A percentile compares a stretch with the other conserved stretches of the same genome.
These are phyloP conservation scores for Argyresthia goedartella DNA, from an alignment of 2,888 invertebrate genomes.

Conservation along the genomic window DNA sequence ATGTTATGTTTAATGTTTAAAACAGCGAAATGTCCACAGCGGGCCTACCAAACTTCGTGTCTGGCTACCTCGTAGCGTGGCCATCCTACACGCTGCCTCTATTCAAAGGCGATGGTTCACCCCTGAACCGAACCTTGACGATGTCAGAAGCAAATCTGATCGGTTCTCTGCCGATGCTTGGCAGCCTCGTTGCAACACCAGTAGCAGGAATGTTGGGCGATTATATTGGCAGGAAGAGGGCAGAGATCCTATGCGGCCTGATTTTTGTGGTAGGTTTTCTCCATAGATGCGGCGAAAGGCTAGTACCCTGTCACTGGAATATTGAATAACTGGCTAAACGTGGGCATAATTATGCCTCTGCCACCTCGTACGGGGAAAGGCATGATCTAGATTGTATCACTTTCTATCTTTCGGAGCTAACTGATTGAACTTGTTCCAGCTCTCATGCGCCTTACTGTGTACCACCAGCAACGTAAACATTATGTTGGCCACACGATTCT, in stretches of 20 bases:
- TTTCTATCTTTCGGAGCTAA: background rate
- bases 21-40: background rate
- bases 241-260: background rate
- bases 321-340: too few relatives aligned
- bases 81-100: background rate
- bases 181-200: background rate
- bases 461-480: background rate
- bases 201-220: background rate
- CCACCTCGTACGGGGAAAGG: too few relatives aligned
- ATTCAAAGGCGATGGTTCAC: background rate
- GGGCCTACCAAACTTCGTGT: background rate
- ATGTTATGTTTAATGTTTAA: too few relatives aligned
- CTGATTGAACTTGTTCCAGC: background rate
- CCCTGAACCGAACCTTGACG: background rate
- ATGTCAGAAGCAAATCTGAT: background rate
- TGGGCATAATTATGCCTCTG: too few relatives aligned
- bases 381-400: too few relatives aligned
- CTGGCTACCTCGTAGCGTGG: background rate
- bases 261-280: background rate
- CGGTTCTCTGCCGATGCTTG: background rate
- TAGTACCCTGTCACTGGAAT: background rate
- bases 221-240: background rate
- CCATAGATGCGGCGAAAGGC: too few relatives aligned
- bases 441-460: background rate
- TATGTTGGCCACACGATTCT: background rate